Percentiles rank a stretch among this genome's conserved stretches.
These are phyloP conservation scores for Borostomias antarcticus DNA, from an alignment of 2,797 vertebrate genomes.

Conservation along the genomic window DNA sequence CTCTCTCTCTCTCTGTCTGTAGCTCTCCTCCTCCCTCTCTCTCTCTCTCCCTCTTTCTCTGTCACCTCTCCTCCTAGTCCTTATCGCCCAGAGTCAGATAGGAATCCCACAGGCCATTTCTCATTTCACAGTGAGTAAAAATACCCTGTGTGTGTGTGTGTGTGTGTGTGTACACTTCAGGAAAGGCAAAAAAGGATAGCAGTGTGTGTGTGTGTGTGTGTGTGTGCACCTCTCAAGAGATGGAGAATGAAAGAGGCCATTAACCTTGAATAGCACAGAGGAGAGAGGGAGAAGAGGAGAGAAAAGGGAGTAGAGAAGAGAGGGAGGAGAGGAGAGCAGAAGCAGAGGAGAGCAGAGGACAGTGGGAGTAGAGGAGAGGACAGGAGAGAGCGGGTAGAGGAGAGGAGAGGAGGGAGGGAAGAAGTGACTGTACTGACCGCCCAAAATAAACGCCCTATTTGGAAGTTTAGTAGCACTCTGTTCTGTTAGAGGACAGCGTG, in stretches of 20 bases:
- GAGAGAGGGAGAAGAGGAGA: neutral
- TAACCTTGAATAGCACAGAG: conserved; percentile 7
- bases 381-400: neutral
- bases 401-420: neutral
- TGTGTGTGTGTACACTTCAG: neutral
- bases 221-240: conserved; percentile 6
- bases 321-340: neutral
- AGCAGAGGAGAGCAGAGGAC: conserved; percentile 1
- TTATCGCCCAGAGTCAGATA: conserved; percentile 21
- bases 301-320: neutral
- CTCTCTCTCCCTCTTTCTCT: neutral
- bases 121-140: conserved; percentile 27
- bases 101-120: conserved; percentile 26
- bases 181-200: conserved; percentile 1
- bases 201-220: conserved; percentile 6
- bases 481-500: no score
- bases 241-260: conserved; percentile 6
- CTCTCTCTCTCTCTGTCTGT: no score
- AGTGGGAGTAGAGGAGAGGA: conserved; percentile 4
- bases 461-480: neutral
- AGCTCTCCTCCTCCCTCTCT: no score
- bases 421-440: neutral
- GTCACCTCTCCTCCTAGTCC: conserved; percentile 5
- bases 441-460: neutral
- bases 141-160: conserved; percentile 1